Conservation (phyloP, 2,113 vertebrate species). For the Pyxicephalus adspersus region DNA sequence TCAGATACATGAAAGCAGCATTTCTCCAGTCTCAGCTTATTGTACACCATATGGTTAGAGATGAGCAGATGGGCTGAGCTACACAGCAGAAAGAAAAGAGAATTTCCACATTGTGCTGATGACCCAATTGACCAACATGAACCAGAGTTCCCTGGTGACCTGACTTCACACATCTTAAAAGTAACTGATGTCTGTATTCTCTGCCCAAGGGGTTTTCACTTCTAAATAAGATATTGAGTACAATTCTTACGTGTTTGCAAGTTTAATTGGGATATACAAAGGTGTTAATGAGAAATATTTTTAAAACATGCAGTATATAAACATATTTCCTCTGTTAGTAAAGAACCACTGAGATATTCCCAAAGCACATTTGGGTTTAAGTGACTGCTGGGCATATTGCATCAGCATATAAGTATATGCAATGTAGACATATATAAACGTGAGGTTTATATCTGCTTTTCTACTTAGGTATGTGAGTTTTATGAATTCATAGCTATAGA, state of each 20-base stretch:
- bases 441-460: too few relatives aligned
- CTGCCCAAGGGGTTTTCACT: conserved; percentile 55
- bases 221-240: conserved; percentile 53
- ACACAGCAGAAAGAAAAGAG: conserved; percentile 10
- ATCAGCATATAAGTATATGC: too few relatives aligned
- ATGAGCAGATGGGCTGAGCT: conserved; percentile 33
- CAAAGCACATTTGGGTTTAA: too few relatives aligned
- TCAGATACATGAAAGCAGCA: conserved; percentile 40
- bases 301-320: not conserved
- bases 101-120: conserved; percentile 35
- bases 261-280: not conserved
- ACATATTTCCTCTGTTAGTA: too few relatives aligned
- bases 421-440: too few relatives aligned
- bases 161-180: not conserved
- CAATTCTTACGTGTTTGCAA: not conserved
- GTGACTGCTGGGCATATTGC: too few relatives aligned
- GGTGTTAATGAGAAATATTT: conserved; percentile 7
- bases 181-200: conserved; percentile 60
- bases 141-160: conserved; percentile 55
- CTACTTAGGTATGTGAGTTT: too few relatives aligned
- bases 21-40: conserved; percentile 28
- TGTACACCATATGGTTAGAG: conserved; percentile 36
- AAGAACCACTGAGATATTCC: too few relatives aligned
- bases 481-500: too few relatives aligned
- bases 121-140: conserved; percentile 35